Conservation (phyloP, 2,888 invertebrate species). For the Spialia ferax region DNA sequence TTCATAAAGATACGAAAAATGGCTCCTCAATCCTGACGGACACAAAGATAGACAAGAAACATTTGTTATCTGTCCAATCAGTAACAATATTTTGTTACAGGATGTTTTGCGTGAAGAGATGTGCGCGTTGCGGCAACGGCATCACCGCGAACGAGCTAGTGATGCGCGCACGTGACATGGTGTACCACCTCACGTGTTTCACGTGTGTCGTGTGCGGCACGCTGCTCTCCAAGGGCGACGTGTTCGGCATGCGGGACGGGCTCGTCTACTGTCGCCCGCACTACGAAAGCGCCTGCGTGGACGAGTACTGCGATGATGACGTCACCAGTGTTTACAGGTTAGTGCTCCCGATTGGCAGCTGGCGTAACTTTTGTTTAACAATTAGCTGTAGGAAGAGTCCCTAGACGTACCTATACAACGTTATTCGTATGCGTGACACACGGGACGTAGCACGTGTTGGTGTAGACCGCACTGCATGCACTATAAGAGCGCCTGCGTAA, state of each 20-base stretch:
- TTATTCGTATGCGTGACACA: no score
- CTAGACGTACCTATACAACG: no score
- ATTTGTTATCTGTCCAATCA: background rate
- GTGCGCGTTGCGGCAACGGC: conserved; percentile 94
- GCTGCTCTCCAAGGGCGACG: conserved; percentile 94
- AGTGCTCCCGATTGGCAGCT: conserved; percentile 2
- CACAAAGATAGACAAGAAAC: no score
- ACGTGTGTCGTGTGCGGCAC: conserved; percentile 94
- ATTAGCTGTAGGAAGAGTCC: background rate
- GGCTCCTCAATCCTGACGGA: no score
- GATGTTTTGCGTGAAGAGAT: conserved; percentile 94
- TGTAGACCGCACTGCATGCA: no score
- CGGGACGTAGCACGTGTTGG: no score
- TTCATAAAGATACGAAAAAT: no score
- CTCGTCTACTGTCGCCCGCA: conserved; percentile 91
- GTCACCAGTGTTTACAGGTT: conserved; percentile 79
- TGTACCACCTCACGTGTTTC: conserved; percentile 97
- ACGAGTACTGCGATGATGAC: conserved; percentile 88
- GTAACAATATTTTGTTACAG: conserved; percentile 84
- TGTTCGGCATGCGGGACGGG: conserved; percentile 95
- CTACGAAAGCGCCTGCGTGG: conserved; percentile 86
- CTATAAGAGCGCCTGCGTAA: no score
- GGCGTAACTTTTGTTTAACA: no score
- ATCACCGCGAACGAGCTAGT: conserved; percentile 96
- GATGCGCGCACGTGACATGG: conserved; percentile 95